These are phyloP conservation scores for Enoplosus armatus DNA, from an alignment of 2,797 vertebrate genomes.

Conservation along the genomic window DNA sequence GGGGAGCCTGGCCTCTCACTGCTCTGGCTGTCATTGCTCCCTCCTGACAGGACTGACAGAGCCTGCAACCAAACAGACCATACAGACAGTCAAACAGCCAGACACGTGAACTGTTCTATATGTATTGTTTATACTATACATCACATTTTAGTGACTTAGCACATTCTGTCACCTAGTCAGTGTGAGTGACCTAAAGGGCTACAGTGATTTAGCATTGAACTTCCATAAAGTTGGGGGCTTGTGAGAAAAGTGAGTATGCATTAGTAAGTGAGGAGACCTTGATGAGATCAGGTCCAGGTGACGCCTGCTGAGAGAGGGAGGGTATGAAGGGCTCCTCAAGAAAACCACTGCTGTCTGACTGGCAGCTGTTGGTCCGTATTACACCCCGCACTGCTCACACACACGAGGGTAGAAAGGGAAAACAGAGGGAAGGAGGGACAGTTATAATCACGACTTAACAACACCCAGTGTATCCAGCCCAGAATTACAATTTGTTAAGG, in stretches of 20 bases:
- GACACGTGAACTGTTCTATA: neutral
- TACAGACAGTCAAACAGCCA: constrained; percentile 14
- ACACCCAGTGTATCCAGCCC: neutral
- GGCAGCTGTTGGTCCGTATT: constrained; percentile 86
- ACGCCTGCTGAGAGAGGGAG: constrained; percentile 60
- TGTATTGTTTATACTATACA: neutral
- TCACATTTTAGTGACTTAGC: neutral
- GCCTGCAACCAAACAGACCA: constrained; percentile 65
- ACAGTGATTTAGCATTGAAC: neutral
- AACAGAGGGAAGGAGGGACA: neutral
- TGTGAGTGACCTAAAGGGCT: neutral
- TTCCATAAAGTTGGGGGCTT: neutral
- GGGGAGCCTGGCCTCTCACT: constrained; percentile 23
- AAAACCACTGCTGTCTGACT: constrained; percentile 90
- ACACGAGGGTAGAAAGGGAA: neutral
- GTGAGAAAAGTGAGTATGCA: neutral
- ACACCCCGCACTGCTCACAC: constrained; percentile 46
- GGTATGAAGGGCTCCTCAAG: constrained; percentile 85
- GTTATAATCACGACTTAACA: neutral
- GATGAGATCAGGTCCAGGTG: constrained; percentile 73
- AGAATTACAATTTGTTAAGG: neutral
- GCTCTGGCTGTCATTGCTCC: constrained; percentile 45
- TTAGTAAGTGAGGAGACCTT: constrained; percentile 62
- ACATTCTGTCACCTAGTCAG: neutral
- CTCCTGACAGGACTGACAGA: constrained; percentile 61